Evolutionary conservation across 2,888 invertebrate species (phyloP).

Genomic region (Drosophila kanekoi): DNA sequence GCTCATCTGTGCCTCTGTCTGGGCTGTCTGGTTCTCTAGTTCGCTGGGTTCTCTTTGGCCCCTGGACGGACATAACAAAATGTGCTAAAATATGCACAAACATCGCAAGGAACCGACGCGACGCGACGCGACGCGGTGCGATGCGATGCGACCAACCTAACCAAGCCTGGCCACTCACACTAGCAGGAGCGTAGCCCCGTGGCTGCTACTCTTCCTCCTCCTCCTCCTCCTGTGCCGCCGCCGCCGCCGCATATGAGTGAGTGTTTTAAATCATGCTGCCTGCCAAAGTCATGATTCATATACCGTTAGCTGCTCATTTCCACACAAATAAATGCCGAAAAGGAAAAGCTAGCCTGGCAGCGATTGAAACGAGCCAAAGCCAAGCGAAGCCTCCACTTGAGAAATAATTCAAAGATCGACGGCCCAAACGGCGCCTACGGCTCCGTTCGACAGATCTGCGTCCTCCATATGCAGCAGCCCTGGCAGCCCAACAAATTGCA

Average conservation of each 20-base stretch:
- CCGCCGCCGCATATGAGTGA: conserved; percentile 72
- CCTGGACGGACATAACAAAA: conserved; percentile 61
- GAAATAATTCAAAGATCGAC: conserved; percentile 60
- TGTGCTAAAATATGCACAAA: conserved; percentile 84
- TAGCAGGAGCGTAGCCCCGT: conserved; percentile 7
- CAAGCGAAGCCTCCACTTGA: conserved; percentile 58
- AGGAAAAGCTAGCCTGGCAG: conserved; percentile 53
- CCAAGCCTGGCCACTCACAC: conserved; percentile 50
- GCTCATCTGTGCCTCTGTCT: conserved; percentile 30
- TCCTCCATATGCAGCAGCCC: conserved; percentile 17
- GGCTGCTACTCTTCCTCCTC: conserved; percentile 3
- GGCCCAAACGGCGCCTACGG: conserved; percentile 51
- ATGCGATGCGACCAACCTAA: conserved; percentile 27
- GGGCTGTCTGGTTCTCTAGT: conserved; percentile 25
- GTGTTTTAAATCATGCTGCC: conserved; percentile 83
- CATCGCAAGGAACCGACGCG: conserved; percentile 51
- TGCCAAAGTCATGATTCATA: conserved; percentile 85
- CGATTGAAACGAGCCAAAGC: conserved; percentile 22
- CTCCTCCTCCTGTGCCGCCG: conserved; percentile 29
- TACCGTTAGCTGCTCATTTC: conserved; percentile 84
- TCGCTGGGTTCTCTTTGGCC: conserved; percentile 12
- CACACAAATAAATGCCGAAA: conserved; percentile 80
- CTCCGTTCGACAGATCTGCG: conserved; percentile 27
- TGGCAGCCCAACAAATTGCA: conserved; percentile 76
- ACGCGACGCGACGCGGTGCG: conserved; percentile 23